These are phyloP conservation scores for Charina bottae DNA, from an alignment of 2,113 vertebrate species.

Conservation along the genomic window DNA sequence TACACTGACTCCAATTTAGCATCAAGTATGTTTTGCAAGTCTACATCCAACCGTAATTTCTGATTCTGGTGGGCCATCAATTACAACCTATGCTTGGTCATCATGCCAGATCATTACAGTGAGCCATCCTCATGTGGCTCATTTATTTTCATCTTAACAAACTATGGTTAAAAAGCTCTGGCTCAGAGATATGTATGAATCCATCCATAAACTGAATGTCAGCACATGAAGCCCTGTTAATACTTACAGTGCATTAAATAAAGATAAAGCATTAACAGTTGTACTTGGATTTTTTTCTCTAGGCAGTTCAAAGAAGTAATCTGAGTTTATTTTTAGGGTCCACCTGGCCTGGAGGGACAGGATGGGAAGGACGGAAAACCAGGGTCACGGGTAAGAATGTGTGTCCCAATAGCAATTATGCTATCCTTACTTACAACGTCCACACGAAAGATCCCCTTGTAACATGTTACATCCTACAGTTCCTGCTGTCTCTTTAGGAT, in stretches of 20 bases:
- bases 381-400: constrained; percentile 80
- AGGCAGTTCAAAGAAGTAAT: not conserved
- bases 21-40: not conserved
- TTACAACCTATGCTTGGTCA: not conserved
- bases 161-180: not conserved
- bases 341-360: constrained; percentile 88
- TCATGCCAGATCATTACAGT: not conserved
- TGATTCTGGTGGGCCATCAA: no score
- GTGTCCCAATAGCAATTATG: rapidly evolving
- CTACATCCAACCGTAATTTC: not conserved
- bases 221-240: not conserved
- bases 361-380: constrained; percentile 94
- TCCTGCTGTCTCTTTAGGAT: not conserved
- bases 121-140: not conserved
- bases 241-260: not conserved
- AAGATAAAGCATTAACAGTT: not conserved
- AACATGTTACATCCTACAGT: not conserved
- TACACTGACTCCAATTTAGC: not conserved
- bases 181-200: not conserved
- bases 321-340: constrained; percentile 75
- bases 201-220: not conserved
- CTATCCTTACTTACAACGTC: not conserved
- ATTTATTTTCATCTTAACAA: not conserved
- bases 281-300: not conserved
- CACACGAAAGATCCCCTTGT: not conserved